Percentiles rank a stretch among this genome's conserved stretches.
phyloP scores from a whole-genome alignment of 2,888 invertebrate species.

The Melieria omissa region DNA sequence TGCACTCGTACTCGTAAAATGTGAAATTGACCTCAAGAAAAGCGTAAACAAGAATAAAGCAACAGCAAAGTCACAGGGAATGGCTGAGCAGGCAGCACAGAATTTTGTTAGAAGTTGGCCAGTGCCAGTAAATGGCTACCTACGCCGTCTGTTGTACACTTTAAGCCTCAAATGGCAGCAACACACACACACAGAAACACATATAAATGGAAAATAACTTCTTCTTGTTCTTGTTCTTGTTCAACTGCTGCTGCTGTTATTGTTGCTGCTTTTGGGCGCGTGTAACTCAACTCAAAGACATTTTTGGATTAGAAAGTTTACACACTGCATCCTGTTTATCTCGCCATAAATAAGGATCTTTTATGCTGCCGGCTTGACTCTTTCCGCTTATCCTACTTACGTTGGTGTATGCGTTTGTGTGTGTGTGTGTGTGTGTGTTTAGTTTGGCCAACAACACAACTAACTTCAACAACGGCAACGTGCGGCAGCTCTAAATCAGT shows the following conservation, averaged over 20 bases:
- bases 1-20: not conserved
- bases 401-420: not conserved
- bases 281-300: constrained; percentile 31
- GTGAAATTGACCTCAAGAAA: constrained; percentile 1
- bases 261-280: no score
- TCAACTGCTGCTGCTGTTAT: constrained; percentile 2
- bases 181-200: not conserved
- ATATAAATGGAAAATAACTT: not conserved
- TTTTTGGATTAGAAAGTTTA: constrained; percentile 35
- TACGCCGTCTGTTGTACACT: no score
- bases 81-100: no score
- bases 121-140: no score
- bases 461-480: not conserved
- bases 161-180: not conserved
- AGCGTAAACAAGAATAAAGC: not conserved
- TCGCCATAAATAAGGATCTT: constrained; percentile 38
- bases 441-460: constrained; percentile 1
- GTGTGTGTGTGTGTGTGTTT: constrained; percentile 5
- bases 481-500: constrained; percentile 30
- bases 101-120: no score
- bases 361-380: not conserved
- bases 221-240: constrained; percentile 12
- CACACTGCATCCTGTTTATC: constrained; percentile 35
- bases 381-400: not conserved
- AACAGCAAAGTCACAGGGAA: no score